These are phyloP conservation scores for Heliconius erato DNA, from an alignment of 2,888 invertebrate genomes.

Conservation along the genomic window DNA sequence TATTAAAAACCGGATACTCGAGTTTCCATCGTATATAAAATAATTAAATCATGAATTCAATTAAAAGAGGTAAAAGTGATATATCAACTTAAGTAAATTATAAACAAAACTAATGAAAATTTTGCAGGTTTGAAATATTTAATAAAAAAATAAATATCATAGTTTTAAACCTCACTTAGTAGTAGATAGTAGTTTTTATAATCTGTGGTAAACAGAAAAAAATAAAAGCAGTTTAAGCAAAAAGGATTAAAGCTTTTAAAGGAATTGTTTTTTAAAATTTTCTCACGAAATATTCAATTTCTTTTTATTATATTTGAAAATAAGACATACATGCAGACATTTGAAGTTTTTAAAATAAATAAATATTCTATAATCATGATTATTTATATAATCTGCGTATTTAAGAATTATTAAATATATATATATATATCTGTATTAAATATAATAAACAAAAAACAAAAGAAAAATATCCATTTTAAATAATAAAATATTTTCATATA, in stretches of 20 bases:
- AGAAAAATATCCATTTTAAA: too few species aligned
- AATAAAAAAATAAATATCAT: neutral
- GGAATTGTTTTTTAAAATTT: neutral
- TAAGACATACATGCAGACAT: neutral
- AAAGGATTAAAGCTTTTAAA: conserved; percentile 3
- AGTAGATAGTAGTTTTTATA: neutral
- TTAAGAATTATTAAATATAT: neutral
- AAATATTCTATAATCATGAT: neutral
- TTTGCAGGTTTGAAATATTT: neutral
- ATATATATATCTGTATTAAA: neutral
- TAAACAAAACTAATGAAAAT: neutral
- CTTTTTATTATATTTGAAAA: neutral
- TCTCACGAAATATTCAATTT: neutral
- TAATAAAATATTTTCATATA: too few species aligned
- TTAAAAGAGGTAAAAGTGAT: neutral
- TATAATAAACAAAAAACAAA: too few species aligned
- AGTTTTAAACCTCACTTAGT: neutral
- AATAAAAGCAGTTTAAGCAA: conserved; percentile 3
- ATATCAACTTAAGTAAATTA: neutral
- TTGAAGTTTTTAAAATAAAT: too few species aligned
- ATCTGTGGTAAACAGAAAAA: neutral
- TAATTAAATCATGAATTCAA: neutral
- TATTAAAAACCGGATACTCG: neutral
- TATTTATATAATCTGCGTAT: neutral
- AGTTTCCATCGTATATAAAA: neutral